Base-by-base conservation (phyloP, 2,797 vertebrate species). In the Cyclopterus lumpus region DNA sequence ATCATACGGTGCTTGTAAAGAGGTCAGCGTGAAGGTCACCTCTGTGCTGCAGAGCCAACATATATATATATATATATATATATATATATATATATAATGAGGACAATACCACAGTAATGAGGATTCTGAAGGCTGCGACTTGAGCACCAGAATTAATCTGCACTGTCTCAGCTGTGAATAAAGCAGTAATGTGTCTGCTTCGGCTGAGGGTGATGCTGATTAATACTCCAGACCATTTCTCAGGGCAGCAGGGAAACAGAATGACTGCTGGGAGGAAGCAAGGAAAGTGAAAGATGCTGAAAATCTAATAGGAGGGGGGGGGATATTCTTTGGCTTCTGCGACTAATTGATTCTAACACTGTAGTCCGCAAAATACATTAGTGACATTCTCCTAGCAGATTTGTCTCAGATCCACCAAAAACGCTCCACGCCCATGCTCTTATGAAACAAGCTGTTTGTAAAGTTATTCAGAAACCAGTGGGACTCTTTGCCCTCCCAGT, bases 141-240 rank as follows among this genome's bases (percentile, higher is more conserved):
- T 24, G 71, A 64, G 66, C 71, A 24, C 72, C 73, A 58, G 73
- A 84, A 83, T 86, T 26, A 84, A 88, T 91, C 82, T 84, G 71
- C 73, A 74, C 60, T 36, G 79, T 85, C 75, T 81, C 28, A 42
- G 80, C 80, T 78, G 73, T 86, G 83, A 90, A 90, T 88, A 87
- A 87, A 85, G 70, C 82, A 77, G 67, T 76, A 67, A 85, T 81
- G 76, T 64, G 79, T 76, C 68, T 62, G 74, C 80, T 83, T 74
- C 12, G 46, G 74, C 71, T 71, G 49, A 26, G 53, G 75, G 11
- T 71, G 78, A 74, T 74, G 77, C 78, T 87, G 84, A 93, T 91
- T 85, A 86, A 85, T 80, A 83, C 81, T 83, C 69, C 4, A 10
- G 54, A 74, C 67, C 51, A 57, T 85, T 83, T 74, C 55, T 82